Conservation (phyloP, 1,140 invertebrate species). For the Lepidurus apus region DNA sequence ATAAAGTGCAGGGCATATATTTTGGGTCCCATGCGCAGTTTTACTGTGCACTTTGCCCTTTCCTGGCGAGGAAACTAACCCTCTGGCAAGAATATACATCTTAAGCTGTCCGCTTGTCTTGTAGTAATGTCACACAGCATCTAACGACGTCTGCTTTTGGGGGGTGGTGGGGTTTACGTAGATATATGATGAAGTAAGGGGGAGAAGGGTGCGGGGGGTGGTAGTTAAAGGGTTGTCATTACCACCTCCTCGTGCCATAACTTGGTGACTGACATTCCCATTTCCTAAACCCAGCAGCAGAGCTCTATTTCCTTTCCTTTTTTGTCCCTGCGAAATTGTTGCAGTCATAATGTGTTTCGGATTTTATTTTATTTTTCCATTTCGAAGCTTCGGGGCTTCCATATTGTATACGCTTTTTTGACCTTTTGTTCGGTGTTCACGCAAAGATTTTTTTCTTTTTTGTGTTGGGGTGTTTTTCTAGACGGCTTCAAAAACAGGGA, state of each 20-base stretch:
- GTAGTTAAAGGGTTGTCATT: slow-evolving; percentile 9
- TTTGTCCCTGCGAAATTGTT: not conserved
- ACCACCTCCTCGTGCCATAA: not conserved
- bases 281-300: slow-evolving; percentile 1
- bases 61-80: too few relatives aligned
- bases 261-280: slow-evolving; percentile 12
- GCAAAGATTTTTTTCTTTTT: not conserved
- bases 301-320: not conserved
- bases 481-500: not conserved
- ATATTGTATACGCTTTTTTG: not conserved
- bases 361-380: not conserved
- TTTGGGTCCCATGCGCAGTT: too few relatives aligned
- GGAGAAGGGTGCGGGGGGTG: not conserved
- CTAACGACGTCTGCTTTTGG: too few relatives aligned
- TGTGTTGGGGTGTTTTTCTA: too few relatives aligned
- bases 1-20: too few relatives aligned
- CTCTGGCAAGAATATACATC: too few relatives aligned
- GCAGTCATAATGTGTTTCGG: slow-evolving; percentile 5
- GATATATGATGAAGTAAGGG: not conserved
- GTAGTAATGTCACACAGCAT: too few relatives aligned
- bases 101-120: too few relatives aligned
- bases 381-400: not conserved
- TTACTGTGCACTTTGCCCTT: too few relatives aligned
- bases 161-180: not conserved
- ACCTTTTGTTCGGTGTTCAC: not conserved